Evolutionary conservation across 2,888 invertebrate species (phyloP), one percentile per base, ranked within the genome.

Genomic region (Apomyelois bistriatella): DNA sequence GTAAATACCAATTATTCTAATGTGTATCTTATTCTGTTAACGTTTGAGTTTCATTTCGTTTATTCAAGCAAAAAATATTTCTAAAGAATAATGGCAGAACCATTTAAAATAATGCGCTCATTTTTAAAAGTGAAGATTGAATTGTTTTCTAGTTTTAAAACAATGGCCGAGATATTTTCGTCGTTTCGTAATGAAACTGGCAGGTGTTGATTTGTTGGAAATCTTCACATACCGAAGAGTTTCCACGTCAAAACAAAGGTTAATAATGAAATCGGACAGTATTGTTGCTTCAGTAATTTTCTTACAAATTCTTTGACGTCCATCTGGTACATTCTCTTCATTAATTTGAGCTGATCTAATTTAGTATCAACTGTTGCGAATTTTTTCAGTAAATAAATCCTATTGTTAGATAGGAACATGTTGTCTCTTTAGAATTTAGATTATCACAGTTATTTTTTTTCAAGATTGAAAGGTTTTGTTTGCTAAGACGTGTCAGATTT

Each of bases 181-280:
- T 73, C 67, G 78, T 41, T 71, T 65, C 77, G 76, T 79, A 79
- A 78, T 74, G 59, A 66, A 79, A 80, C 71, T 85, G 85, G 80
- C 86, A 84, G 83, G 81, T 81, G 87, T 74, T 84, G 86, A 87
- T 85, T 84, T 82, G 81, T 83, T 69, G 70, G 68, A 72, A 72
- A 83, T 83, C 75, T 59, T 53, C 53, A 76, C 75, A 85, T 85
- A 77, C 82, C 79, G 74, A 81, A 76, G 79, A 79, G 76, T 72
- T 71, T 57, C 60, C 58, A 57, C 76, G 85, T 86, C 85, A 84
- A 82, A 85, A 87, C 82, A 86, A 70, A 71, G 65, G 64, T 66
- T 71, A 73, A 76, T 72, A 73, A 76, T 61, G 42, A 60, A 66
- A 66, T 74, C 64, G 72, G 72, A 79, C 71, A 63, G 60, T 72